Conservation (phyloP, 1,140 invertebrate genomes). For the Dryas iulia region DNA sequence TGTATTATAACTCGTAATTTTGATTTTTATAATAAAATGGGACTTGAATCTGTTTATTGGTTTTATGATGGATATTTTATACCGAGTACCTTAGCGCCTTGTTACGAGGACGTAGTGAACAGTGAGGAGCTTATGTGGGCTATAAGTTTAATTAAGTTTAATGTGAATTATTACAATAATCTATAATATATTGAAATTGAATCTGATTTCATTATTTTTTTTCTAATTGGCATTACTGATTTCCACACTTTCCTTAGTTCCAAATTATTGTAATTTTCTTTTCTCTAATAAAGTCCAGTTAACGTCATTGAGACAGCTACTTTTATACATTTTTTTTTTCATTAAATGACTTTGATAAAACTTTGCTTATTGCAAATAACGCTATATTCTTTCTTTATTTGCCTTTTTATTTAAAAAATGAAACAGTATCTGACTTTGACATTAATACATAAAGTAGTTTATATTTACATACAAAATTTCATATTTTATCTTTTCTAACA, state of each 20-base stretch:
- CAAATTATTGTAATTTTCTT: constrained; percentile 17
- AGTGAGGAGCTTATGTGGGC: constrained; percentile 76
- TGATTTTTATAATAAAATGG: constrained; percentile 81
- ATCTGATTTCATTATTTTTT: constrained; percentile 78
- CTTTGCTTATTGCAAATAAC: background rate
- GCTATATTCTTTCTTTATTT: background rate
- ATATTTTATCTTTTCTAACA: too few species aligned
- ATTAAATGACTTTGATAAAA: background rate
- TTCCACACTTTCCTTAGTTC: constrained; percentile 47
- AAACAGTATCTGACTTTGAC: too few species aligned
- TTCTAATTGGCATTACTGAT: constrained; percentile 74
- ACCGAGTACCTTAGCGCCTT: constrained; percentile 77
- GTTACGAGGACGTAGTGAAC: constrained; percentile 58
- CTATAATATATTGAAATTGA: constrained; percentile 81
- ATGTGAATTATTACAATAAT: constrained; percentile 81
- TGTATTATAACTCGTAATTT: constrained; percentile 80
- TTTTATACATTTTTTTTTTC: background rate
- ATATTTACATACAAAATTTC: background rate
- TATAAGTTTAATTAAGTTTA: constrained; percentile 79
- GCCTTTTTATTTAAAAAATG: background rate
- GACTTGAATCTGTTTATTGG: constrained; percentile 80
- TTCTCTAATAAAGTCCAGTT: background rate
- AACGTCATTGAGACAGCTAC: background rate
- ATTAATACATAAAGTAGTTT: too few species aligned
- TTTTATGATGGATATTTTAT: constrained; percentile 80